Percentiles rank a stretch among this genome's conserved stretches.
Conservation (phyloP, 1,140 invertebrate genomes). For the Bombyx mandarina region DNA sequence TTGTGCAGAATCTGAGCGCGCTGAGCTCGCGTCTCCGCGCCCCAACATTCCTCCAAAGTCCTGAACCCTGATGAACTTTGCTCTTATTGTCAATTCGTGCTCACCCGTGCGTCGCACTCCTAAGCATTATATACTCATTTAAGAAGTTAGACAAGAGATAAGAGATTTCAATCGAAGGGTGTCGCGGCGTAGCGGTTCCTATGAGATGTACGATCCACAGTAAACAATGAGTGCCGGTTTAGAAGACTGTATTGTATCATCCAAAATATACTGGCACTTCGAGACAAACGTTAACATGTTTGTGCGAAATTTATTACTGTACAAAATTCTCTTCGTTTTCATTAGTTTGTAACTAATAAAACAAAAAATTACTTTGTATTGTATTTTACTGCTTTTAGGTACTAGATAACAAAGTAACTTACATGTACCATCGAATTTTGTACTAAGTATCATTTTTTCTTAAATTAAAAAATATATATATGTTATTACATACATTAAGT, state of each 20-base stretch:
- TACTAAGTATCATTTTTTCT: too few species aligned
- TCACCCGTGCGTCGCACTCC: constrained; percentile 48
- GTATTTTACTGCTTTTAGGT: too few species aligned
- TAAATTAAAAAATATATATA: too few species aligned
- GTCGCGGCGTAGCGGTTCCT: constrained; percentile 15
- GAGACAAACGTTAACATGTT: too few species aligned
- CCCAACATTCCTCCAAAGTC: constrained; percentile 54
- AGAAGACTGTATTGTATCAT: constrained; percentile 16
- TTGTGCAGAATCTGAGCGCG: constrained; percentile 33
- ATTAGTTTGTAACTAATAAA: too few species aligned
- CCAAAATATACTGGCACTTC: too few species aligned
- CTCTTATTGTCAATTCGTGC: constrained; percentile 67
- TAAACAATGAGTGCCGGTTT: constrained; percentile 14
- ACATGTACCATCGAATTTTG: too few species aligned
- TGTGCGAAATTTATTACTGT: too few species aligned
- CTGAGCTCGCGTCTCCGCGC: constrained; percentile 36
- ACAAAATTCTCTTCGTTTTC: too few species aligned
- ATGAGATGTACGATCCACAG: constrained; percentile 27
- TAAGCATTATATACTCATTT: constrained; percentile 40
- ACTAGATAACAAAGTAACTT: too few species aligned
- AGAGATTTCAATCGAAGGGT: constrained; percentile 34
- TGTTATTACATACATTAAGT: too few species aligned
- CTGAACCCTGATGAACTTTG: constrained; percentile 65
- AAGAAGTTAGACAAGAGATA: constrained; percentile 35
- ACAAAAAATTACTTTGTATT: too few species aligned